These are phyloP conservation scores for Procambarus virginalis DNA, from an alignment of 1,140 invertebrate species.

Conservation along the genomic window DNA sequence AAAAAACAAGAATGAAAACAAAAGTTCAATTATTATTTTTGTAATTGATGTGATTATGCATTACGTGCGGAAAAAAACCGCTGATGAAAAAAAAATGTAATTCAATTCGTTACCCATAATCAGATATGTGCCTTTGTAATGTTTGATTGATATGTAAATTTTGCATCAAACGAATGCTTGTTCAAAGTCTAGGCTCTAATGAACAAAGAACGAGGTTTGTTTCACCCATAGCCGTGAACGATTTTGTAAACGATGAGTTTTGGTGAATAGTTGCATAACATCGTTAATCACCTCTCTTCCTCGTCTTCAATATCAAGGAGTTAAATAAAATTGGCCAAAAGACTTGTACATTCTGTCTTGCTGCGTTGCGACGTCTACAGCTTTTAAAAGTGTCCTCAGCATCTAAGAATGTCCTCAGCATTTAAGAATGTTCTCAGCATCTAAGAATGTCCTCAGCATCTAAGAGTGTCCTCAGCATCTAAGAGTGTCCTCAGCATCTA, in stretches of 20 bases:
- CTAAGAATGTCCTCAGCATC: no score
- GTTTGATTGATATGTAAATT: constrained; percentile 48
- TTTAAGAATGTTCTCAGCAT: no score
- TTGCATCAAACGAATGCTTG: constrained; percentile 11
- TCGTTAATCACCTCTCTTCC: no score
- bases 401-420: no score
- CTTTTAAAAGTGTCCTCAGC: no score
- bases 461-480: no score
- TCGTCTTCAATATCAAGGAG: no score
- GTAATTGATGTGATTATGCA: constrained; percentile 8
- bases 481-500: no score
- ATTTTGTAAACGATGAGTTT: background rate
- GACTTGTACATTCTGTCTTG: no score
- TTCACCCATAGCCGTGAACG: constrained; percentile 16
- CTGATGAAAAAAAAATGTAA: background rate
- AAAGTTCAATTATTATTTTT: background rate
- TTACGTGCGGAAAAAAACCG: background rate
- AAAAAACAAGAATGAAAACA: background rate
- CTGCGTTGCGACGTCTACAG: no score
- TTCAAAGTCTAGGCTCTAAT: constrained; percentile 13
- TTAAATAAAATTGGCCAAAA: no score
- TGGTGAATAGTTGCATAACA: no score
- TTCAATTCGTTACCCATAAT: constrained; percentile 33
- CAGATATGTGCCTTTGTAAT: constrained; percentile 32
- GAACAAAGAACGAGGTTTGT: constrained; percentile 17